A percentile compares a stretch with the other conserved stretches of the same genome.
Conservation (phyloP, 2,888 invertebrate species). For the Cremastinae sp. region DNA sequence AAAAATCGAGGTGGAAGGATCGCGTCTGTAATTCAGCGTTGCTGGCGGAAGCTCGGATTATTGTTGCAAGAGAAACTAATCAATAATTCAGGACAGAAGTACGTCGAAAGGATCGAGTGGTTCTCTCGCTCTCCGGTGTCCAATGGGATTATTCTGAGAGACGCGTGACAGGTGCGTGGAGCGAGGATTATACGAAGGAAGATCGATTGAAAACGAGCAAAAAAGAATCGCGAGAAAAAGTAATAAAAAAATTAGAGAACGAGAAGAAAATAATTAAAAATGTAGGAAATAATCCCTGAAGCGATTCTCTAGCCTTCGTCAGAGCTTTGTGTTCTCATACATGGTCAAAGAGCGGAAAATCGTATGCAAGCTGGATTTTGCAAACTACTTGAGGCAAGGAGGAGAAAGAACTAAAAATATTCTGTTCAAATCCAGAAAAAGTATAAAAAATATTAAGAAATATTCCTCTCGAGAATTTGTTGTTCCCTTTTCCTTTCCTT, state of each 20-base stretch:
- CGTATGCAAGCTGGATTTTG: slow-evolving; percentile 28
- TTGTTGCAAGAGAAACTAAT: slow-evolving; percentile 40
- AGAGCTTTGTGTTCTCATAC: neutral
- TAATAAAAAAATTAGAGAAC: slow-evolving; percentile 52
- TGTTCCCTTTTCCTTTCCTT: neutral
- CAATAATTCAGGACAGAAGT: slow-evolving; percentile 51
- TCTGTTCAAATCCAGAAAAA: neutral
- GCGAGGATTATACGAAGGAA: slow-evolving; percentile 63
- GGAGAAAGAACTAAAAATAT: neutral
- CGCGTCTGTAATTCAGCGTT: slow-evolving; percentile 21
- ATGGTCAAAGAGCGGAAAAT: neutral
- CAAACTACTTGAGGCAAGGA: slow-evolving; percentile 31
- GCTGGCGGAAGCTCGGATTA: slow-evolving; percentile 52
- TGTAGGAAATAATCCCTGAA: slow-evolving; percentile 3
- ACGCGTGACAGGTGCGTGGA: slow-evolving; percentile 53
- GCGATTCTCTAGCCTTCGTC: slow-evolving; percentile 23
- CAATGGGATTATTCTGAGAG: slow-evolving; percentile 64
- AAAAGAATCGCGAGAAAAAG: neutral
- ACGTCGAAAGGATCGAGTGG: slow-evolving; percentile 60
- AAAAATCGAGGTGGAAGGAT: slow-evolving; percentile 18
- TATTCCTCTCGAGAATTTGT: neutral
- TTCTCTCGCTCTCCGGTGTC: slow-evolving; percentile 42
- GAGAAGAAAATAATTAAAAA: slow-evolving; percentile 43
- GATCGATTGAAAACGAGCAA: slow-evolving; percentile 63
- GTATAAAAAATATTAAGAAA: slow-evolving; percentile 1